Percentiles rank a stretch among this genome's conserved stretches.
Conservation (phyloP, 2,888 invertebrate species). For the Ceramica pisi region DNA sequence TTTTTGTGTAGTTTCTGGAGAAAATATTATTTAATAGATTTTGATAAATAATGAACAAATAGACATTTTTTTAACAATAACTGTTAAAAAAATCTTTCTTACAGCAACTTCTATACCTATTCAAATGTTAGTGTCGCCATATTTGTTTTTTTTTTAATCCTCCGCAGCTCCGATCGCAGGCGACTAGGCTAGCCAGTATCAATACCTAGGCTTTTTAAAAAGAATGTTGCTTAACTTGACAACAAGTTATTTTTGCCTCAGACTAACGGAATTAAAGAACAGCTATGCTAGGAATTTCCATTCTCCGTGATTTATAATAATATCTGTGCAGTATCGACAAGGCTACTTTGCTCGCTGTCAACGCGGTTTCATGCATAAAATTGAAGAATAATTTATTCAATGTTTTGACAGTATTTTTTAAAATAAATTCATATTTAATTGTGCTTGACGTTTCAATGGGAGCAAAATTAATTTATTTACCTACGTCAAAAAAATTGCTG, state of each 20-base stretch:
- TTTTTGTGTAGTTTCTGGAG: too few relatives aligned
- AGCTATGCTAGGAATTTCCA: slow-evolving; percentile 77
- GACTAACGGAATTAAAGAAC: slow-evolving; percentile 72
- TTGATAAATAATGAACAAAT: too few relatives aligned
- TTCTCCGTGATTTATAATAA: slow-evolving; percentile 75
- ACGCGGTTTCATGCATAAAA: slow-evolving; percentile 62
- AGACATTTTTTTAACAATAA: too few relatives aligned
- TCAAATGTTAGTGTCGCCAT: too few relatives aligned
- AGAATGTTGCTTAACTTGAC: slow-evolving; percentile 38
- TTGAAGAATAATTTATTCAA: slow-evolving; percentile 54
- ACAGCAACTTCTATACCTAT: too few relatives aligned
- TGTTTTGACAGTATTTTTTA: slow-evolving; percentile 58
- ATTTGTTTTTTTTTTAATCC: background rate
- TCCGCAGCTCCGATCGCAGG: background rate
- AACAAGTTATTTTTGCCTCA: slow-evolving; percentile 57
- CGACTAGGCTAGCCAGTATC: background rate
- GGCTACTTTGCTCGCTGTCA: slow-evolving; percentile 71
- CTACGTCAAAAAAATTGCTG: background rate
- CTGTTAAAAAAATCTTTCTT: too few relatives aligned
- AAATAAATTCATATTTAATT: background rate
- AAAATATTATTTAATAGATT: too few relatives aligned
- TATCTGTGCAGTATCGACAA: slow-evolving; percentile 70
- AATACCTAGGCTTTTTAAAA: background rate
- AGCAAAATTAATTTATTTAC: background rate
- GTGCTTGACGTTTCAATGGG: slow-evolving; percentile 1